These are phyloP conservation scores for Cirrhinus molitorella DNA, from an alignment of 2,797 vertebrate genomes.

Conservation along the genomic window DNA sequence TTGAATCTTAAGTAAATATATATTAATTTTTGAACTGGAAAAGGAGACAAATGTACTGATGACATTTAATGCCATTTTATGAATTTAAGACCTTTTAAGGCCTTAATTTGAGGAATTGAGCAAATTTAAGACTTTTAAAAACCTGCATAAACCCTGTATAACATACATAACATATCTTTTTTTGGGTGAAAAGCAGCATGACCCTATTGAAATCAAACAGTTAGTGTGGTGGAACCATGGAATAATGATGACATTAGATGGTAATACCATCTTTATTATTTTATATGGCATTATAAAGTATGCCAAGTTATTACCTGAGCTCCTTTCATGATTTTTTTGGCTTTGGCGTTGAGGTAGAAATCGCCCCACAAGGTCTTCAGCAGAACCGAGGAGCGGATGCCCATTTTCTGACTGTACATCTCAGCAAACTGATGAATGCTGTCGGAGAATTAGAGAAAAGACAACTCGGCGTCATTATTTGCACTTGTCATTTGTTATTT, in stretches of 20 bases:
- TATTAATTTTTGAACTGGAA: not conserved
- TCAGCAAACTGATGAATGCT: conserved; percentile 93
- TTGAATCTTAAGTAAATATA: too few species aligned
- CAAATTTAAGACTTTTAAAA: not conserved
- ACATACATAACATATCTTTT: not conserved
- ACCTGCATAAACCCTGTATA: not conserved
- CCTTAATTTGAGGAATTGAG: not conserved
- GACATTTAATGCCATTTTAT: not conserved
- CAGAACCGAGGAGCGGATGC: conserved; percentile 85
- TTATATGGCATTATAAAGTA: not conserved
- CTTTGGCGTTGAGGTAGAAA: conserved; percentile 92
- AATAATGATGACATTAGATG: not conserved
- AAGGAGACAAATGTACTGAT: not conserved
- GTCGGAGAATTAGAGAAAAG: conserved; percentile 52
- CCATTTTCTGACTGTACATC: conserved; percentile 93
- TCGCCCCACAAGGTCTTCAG: conserved; percentile 96
- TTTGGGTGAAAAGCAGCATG: not conserved
- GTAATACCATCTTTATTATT: not conserved
- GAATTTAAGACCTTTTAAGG: not conserved
- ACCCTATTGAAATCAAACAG: not conserved
- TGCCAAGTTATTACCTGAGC: conserved; percentile 84
- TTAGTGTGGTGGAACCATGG: not conserved
- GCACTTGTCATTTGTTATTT: not conserved
- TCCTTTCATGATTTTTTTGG: conserved; percentile 95
- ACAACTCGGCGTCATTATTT: not conserved